phyloP scores from a whole-genome alignment of 2,888 invertebrate genomes.

The Criorhina ranunculi region DNA sequence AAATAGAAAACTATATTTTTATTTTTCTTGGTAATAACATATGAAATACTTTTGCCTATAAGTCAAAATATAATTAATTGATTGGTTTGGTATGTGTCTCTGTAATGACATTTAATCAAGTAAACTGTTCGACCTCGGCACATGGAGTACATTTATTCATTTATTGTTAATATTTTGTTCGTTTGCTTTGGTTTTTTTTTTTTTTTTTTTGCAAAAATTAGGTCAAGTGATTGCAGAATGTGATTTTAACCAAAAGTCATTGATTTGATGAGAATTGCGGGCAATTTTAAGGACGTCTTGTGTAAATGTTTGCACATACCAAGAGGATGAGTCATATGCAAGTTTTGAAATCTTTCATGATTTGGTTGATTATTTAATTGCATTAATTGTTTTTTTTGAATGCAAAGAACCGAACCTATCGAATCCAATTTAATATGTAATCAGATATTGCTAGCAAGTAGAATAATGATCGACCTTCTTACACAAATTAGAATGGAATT shows the following conservation, averaged over 20 bases:
- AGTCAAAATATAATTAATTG: slow-evolving; percentile 11
- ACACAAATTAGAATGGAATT: neutral
- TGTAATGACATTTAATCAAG: slow-evolving; percentile 29
- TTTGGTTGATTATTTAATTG: too few relatives aligned
- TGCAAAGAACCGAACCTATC: too few relatives aligned
- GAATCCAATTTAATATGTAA: too few relatives aligned
- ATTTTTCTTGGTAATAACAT: neutral
- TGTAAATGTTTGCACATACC: neutral
- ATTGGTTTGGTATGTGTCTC: neutral
- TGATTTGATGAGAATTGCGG: neutral
- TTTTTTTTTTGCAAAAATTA: neutral
- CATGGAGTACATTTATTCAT: slow-evolving; percentile 14
- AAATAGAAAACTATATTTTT: neutral
- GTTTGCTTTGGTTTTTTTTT: neutral
- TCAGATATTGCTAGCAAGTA: neutral
- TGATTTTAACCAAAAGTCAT: neutral
- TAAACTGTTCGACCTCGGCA: slow-evolving; percentile 5
- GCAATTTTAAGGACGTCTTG: slow-evolving; percentile 1
- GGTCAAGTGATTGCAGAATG: slow-evolving; percentile 7
- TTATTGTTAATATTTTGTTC: slow-evolving; percentile 8
- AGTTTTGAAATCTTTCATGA: too few relatives aligned
- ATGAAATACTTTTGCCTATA: slow-evolving; percentile 1
- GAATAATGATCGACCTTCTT: neutral
- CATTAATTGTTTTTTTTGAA: too few relatives aligned
- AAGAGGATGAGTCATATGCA: slow-evolving; percentile 5